These are phyloP conservation scores for Conus betulinus DNA, from an alignment of 1,140 invertebrate genomes.

Conservation along the genomic window DNA sequence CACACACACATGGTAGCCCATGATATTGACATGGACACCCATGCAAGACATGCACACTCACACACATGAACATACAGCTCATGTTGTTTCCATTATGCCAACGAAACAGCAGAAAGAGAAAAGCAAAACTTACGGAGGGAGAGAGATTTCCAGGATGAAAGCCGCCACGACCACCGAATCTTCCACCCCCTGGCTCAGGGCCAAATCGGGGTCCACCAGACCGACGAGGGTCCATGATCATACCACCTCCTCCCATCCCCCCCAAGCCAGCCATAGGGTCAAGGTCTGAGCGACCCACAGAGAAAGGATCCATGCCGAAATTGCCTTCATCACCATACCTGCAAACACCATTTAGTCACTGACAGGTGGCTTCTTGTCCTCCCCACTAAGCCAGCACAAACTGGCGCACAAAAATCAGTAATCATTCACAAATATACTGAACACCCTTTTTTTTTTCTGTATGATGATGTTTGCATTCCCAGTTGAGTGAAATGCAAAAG, in stretches of 20 bases:
- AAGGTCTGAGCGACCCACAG: slow-evolving; percentile 83
- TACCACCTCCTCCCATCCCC: slow-evolving; percentile 72
- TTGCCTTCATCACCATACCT: slow-evolving; percentile 48
- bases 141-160: slow-evolving; percentile 54
- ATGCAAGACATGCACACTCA: not conserved
- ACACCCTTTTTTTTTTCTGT: no score
- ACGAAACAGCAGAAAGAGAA: no score
- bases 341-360: slow-evolving; percentile 21
- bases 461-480: no score
- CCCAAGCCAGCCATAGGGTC: slow-evolving; percentile 81
- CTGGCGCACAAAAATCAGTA: no score
- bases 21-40: not conserved
- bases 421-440: no score
- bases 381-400: no score
- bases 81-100: not conserved
- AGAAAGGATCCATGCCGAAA: slow-evolving; percentile 69
- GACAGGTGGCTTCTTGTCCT: no score
- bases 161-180: slow-evolving; percentile 22
- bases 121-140: slow-evolving; percentile 54
- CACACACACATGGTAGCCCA: no score
- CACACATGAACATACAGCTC: not conserved
- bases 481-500: no score
- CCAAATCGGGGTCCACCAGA: slow-evolving; percentile 56
- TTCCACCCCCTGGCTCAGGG: slow-evolving; percentile 49
- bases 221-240: slow-evolving; percentile 84